Conservation (phyloP, 2,113 vertebrate genomes). For the Benitochromis conjunctus region DNA sequence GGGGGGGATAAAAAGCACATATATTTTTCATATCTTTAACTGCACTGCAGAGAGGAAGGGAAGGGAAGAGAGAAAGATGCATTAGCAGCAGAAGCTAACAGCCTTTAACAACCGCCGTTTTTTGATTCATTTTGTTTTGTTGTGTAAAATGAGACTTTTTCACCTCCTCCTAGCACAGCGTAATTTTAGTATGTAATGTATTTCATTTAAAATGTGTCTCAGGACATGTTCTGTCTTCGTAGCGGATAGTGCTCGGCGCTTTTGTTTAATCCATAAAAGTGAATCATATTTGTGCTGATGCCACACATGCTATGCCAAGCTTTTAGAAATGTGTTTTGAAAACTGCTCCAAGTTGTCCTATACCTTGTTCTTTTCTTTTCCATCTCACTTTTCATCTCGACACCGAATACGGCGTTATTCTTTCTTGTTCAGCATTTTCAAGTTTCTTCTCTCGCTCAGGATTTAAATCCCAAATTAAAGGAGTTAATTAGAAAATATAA, state of each 20-base stretch:
- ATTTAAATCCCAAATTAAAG: conserved; percentile 71
- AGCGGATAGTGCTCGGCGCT: neutral
- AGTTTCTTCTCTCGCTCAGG: conserved; percentile 53
- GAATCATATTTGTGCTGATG: conserved; percentile 55
- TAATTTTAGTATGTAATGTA: conserved; percentile 39
- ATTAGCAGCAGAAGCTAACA: conserved; percentile 67
- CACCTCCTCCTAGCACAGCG: conserved; percentile 3
- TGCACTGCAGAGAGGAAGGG: conserved; percentile 71
- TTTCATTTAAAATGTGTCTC: conserved; percentile 53
- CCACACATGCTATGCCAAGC: conserved; percentile 30
- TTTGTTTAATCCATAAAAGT: conserved; percentile 38
- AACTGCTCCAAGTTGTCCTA: conserved; percentile 42
- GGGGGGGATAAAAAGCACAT: conserved; percentile 44
- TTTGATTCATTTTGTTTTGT: conserved; percentile 66
- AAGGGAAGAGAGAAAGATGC: conserved; percentile 43
- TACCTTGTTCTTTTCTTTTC: conserved; percentile 15
- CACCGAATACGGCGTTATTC: conserved; percentile 51
- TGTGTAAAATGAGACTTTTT: conserved; percentile 58
- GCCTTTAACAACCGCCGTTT: conserved; percentile 58
- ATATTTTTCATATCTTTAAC: conserved; percentile 88
- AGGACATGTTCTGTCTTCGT: conserved; percentile 32
- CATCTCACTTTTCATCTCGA: conserved; percentile 61
- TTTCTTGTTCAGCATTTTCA: conserved; percentile 70
- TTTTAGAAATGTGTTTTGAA: conserved; percentile 32
- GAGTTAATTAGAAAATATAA: conserved; percentile 75